Percentiles rank a stretch among this genome's conserved stretches.
Conservation (phyloP, 2,797 vertebrate genomes). For the Eurystomus glaucurus region DNA sequence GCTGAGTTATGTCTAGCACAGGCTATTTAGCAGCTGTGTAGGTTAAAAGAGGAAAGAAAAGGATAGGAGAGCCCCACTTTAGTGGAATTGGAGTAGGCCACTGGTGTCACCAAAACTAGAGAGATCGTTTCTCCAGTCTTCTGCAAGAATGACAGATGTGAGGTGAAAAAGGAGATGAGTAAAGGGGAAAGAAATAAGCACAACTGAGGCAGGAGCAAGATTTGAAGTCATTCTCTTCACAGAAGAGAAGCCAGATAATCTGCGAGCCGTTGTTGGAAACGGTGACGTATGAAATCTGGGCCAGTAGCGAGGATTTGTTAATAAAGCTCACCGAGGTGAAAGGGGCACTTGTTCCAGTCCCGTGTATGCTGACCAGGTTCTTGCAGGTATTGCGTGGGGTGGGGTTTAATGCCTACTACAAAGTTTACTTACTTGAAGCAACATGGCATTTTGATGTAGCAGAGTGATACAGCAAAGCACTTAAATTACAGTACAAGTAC, state of each 20-base stretch:
- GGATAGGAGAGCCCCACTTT: not conserved
- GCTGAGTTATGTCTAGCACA: not conserved
- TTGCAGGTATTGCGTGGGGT: fast-evolving
- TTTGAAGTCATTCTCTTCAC: not conserved
- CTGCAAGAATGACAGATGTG: not conserved
- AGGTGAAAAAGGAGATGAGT: not conserved
- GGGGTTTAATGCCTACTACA: not conserved
- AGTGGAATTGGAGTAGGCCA: not conserved
- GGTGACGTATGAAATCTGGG: not conserved
- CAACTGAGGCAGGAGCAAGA: not conserved
- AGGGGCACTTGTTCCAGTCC: not conserved
- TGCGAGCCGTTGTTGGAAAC: not conserved
- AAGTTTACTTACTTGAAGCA: not conserved
- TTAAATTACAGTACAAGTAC: not conserved
- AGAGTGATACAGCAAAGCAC: not conserved
- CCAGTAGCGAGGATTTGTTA: not conserved
- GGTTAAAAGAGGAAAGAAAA: not conserved
- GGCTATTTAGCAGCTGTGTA: not conserved
- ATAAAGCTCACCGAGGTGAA: not conserved
- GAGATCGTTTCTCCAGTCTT: not conserved
- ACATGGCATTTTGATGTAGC: fast-evolving
- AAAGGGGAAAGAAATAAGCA: not conserved
- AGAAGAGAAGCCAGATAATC: not conserved
- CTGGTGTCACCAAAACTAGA: not conserved
- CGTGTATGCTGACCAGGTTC: not conserved